These are phyloP conservation scores for Platerodrilus igneus DNA, from an alignment of 2,888 invertebrate genomes.

Conservation along the genomic window DNA sequence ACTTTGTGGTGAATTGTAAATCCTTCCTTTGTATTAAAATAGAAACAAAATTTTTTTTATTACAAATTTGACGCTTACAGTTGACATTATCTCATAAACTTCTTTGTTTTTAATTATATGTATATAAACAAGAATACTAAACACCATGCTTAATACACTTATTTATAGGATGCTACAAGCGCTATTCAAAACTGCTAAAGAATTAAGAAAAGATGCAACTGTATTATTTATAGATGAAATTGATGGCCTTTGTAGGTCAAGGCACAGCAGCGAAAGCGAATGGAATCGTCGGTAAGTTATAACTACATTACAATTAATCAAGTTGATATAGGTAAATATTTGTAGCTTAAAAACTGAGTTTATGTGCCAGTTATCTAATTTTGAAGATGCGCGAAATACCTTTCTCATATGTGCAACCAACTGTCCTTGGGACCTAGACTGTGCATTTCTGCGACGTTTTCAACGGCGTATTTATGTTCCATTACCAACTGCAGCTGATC, in stretches of 20 bases:
- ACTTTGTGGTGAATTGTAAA: not conserved
- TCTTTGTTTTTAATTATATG: not conserved
- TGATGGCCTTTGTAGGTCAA: conserved; percentile 53
- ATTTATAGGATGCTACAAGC: conserved; percentile 5
- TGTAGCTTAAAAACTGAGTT: conserved; percentile 54
- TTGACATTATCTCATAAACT: not conserved
- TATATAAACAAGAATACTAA: too few species aligned
- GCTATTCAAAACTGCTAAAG: conserved; percentile 12
- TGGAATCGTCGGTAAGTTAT: conserved; percentile 46
- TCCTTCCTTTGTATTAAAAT: too few species aligned
- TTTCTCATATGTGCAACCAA: conserved; percentile 56
- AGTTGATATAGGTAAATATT: conserved; percentile 11
- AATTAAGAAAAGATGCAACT: conserved; percentile 1
- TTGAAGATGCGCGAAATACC: conserved; percentile 36
- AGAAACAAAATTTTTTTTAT: conserved; percentile 2
- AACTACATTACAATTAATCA: conserved; percentile 1
- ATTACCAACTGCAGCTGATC: conserved; percentile 45
- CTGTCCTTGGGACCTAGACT: conserved; percentile 60
- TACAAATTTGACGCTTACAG: not conserved
- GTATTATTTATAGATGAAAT: conserved; percentile 59
- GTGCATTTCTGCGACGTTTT: conserved; percentile 55
- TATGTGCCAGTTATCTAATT: conserved; percentile 51
- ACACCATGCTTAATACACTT: not conserved
- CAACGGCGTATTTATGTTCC: conserved; percentile 54
- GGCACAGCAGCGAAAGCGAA: conserved; percentile 50